Evolutionary conservation across 2,888 invertebrate species (phyloP).

Genomic region (Fragum fragum): DNA sequence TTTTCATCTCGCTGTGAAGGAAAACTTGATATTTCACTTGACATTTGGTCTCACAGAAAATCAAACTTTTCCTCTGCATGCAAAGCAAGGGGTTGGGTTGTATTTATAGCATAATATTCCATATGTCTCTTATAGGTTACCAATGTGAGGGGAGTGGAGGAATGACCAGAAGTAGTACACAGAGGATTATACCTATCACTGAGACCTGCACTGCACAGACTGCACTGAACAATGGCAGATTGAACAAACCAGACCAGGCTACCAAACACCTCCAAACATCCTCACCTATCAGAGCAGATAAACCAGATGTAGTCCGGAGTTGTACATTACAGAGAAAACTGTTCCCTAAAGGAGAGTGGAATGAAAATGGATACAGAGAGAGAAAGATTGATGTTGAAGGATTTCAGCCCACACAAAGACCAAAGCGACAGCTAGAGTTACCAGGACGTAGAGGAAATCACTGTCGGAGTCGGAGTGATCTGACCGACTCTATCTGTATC

Average conservation of each 20-base stretch:
- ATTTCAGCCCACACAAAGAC: constrained; percentile 15
- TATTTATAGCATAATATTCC: too few relatives aligned
- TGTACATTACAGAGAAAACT: constrained; percentile 58
- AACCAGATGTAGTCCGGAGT: constrained; percentile 24
- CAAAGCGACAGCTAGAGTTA: constrained; percentile 44
- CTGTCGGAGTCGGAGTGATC: constrained; percentile 77
- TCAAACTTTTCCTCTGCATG: too few relatives aligned
- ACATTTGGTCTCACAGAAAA: too few relatives aligned
- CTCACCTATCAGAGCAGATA: constrained; percentile 53
- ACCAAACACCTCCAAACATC: constrained; percentile 6
- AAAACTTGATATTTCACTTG: too few relatives aligned
- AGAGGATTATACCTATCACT: constrained; percentile 42
- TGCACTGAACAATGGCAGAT: not conserved
- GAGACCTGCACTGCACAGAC: constrained; percentile 65
- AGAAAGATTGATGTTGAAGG: constrained; percentile 43
- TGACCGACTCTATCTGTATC: constrained; percentile 73
- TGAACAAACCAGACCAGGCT: not conserved
- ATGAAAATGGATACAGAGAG: constrained; percentile 35
- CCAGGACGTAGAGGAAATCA: constrained; percentile 50
- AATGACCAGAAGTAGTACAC: constrained; percentile 61
- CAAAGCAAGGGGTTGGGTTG: too few relatives aligned
- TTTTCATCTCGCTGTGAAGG: too few relatives aligned
- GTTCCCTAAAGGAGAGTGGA: constrained; percentile 30
- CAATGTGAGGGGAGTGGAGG: constrained; percentile 34
- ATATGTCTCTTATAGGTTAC: constrained; percentile 40